Percentiles rank a stretch among this genome's conserved stretches.
phyloP scores from a whole-genome alignment of 2,888 invertebrate genomes.

The Metopia argyrocephala region DNA sequence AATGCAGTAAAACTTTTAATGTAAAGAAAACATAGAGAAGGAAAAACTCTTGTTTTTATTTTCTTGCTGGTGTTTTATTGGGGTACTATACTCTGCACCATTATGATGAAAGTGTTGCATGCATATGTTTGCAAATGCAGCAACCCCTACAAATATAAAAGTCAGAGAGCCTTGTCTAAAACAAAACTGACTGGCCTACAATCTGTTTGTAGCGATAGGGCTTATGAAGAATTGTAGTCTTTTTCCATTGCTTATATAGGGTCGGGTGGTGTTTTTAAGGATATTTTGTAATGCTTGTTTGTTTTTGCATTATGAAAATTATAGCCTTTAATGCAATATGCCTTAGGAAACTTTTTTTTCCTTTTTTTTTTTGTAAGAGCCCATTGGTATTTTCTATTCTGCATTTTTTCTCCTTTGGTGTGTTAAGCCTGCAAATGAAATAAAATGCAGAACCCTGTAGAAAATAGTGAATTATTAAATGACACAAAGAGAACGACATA shows the following conservation, averaged over 20 bases:
- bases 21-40: background rate
- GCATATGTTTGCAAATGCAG: background rate
- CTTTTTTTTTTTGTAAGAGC: background rate
- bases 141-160: background rate
- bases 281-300: slow-evolving; percentile 14
- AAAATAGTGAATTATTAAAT: background rate
- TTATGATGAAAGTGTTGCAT: background rate
- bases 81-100: too few relatives aligned
- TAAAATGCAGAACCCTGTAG: background rate
- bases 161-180: too few relatives aligned
- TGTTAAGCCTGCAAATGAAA: background rate
- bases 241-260: slow-evolving; percentile 38
- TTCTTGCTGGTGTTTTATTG: background rate
- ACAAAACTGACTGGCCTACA: background rate
- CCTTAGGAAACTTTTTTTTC: background rate
- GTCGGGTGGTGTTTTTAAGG: background rate
- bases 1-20: slow-evolving; percentile 14
- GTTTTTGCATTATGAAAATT: slow-evolving; percentile 1
- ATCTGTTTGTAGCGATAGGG: background rate
- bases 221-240: background rate
- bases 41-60: slow-evolving; percentile 8
- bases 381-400: background rate
- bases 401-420: too few relatives aligned
- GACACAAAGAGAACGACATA: too few relatives aligned
- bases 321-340: slow-evolving; percentile 33